Conservation (phyloP, 2,797 vertebrate species). For the Aselliscus stoliczkanus region DNA sequence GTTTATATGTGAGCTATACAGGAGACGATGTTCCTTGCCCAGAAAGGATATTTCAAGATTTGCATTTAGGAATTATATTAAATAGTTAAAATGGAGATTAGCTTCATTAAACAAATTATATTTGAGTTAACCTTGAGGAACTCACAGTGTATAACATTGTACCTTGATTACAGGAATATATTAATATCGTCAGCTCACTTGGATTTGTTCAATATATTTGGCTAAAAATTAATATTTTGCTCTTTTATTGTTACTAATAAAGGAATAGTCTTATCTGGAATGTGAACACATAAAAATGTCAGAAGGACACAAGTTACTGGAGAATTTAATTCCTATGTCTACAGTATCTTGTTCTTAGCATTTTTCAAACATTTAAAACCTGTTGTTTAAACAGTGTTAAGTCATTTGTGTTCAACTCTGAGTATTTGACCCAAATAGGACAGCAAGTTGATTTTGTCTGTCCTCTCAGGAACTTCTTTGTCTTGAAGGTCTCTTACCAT, state of each 20-base stretch:
- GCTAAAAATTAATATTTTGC: conserved; percentile 37
- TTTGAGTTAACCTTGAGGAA: conserved; percentile 32
- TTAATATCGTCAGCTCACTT: not conserved
- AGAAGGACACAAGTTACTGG: not conserved
- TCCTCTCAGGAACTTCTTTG: conserved; percentile 56
- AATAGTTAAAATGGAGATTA: conserved; percentile 15
- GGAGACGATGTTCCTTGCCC: not conserved
- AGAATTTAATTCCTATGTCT: conserved; percentile 27
- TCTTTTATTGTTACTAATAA: conserved; percentile 32
- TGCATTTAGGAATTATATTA: not conserved
- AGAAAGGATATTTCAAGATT: conserved; percentile 20
- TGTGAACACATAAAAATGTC: not conserved
- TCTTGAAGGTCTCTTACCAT: conserved; percentile 60
- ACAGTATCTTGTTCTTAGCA: not conserved
- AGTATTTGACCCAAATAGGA: conserved; percentile 44
- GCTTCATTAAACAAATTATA: not conserved
- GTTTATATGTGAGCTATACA: not conserved
- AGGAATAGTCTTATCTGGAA: not conserved
- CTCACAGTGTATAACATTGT: not conserved
- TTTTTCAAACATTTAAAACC: not conserved
- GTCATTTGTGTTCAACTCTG: not conserved
- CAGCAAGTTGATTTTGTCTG: conserved; percentile 47
- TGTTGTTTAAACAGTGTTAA: not conserved
- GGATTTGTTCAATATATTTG: conserved; percentile 8
- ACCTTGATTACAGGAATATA: conserved; percentile 12